These are phyloP conservation scores for Pachycephus smyrnensis DNA, from an alignment of 2,888 invertebrate genomes.

Conservation along the genomic window DNA sequence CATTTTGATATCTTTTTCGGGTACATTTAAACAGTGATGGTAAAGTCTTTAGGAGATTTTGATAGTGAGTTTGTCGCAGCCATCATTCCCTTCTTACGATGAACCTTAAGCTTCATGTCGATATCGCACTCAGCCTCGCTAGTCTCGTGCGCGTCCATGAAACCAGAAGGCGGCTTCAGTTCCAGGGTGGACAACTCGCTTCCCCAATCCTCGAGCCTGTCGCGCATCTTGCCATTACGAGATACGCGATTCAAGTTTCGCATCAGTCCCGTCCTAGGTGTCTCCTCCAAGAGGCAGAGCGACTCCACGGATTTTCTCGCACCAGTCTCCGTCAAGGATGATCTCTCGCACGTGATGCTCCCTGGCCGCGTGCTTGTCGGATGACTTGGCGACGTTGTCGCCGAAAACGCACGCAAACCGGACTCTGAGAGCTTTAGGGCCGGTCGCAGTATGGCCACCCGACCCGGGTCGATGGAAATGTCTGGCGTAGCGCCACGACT, in stretches of 20 bases:
- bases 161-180: constrained; percentile 69
- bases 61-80: constrained; percentile 56
- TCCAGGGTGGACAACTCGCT: constrained; percentile 61
- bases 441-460: constrained; percentile 50
- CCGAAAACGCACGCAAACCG: constrained; percentile 56
- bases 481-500: constrained; percentile 58
- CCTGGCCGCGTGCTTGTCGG: constrained; percentile 11
- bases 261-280: constrained; percentile 24
- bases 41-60: constrained; percentile 65
- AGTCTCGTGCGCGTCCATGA: constrained; percentile 60
- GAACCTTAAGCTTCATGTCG: constrained; percentile 60
- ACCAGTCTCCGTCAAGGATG: constrained; percentile 44
- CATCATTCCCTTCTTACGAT: constrained; percentile 50
- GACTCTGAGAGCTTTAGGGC: constrained; percentile 55
- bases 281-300: constrained; percentile 53
- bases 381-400: constrained; percentile 56
- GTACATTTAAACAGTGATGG: constrained; percentile 65
- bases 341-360: constrained; percentile 23
- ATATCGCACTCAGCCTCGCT: constrained; percentile 65
- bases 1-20: constrained; percentile 40
- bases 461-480: constrained; percentile 52
- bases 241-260: constrained; percentile 36
- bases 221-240: constrained; percentile 28
- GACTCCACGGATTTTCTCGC: constrained; percentile 57
- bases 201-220: constrained; percentile 56